phyloP scores from a whole-genome alignment of 1,140 invertebrate species.

The Trigoniulus corallinus region DNA sequence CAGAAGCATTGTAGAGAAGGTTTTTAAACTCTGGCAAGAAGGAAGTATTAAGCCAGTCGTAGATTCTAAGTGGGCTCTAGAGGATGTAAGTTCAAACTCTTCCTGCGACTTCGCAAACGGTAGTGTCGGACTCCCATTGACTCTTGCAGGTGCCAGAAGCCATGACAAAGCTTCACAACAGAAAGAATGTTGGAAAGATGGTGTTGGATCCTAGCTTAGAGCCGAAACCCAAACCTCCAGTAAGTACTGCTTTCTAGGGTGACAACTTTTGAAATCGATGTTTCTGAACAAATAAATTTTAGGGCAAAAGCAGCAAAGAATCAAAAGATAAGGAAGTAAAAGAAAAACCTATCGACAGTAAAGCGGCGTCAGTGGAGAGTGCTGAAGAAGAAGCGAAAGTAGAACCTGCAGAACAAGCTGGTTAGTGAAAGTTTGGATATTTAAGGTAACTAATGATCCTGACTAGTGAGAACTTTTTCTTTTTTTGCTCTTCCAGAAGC shows the following conservation, averaged over 20 bases:
- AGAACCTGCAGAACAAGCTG: slow-evolving; percentile 7
- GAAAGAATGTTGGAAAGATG: slow-evolving; percentile 78
- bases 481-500: too few species aligned
- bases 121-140: too few species aligned
- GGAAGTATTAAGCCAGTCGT: slow-evolving; percentile 61
- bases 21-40: slow-evolving; percentile 55
- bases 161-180: slow-evolving; percentile 82
- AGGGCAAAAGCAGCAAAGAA: slow-evolving; percentile 7
- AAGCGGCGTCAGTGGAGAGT: slow-evolving; percentile 6
- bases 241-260: not conserved
- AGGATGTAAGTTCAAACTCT: slow-evolving; percentile 50
- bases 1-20: slow-evolving; percentile 43
- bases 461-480: too few species aligned
- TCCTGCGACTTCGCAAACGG: not conserved
- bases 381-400: slow-evolving; percentile 12
- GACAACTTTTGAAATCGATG: not conserved
- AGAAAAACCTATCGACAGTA: slow-evolving; percentile 7
- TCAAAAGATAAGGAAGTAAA: slow-evolving; percentile 11
- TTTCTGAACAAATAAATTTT: not conserved
- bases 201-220: slow-evolving; percentile 60
- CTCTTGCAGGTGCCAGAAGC: slow-evolving; percentile 57
- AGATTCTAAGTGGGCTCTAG: slow-evolving; percentile 69
- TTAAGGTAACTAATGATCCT: too few species aligned
- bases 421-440: too few species aligned
- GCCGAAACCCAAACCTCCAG: slow-evolving; percentile 17